phyloP scores from a whole-genome alignment of 2,888 invertebrate genomes.

The Polietes domitor region DNA sequence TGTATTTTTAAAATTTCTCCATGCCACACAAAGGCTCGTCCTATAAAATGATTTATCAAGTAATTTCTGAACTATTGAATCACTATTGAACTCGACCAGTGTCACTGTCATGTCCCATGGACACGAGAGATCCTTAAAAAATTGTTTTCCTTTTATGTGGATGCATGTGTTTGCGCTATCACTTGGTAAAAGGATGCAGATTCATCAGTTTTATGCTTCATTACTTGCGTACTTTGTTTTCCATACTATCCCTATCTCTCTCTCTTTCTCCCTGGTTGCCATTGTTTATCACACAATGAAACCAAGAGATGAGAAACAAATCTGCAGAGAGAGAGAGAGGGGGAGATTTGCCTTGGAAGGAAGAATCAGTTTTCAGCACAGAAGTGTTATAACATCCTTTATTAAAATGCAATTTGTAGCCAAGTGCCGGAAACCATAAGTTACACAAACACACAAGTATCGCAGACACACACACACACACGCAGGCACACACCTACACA shows the following conservation, averaged over 20 bases:
- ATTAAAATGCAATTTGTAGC: constrained; percentile 63
- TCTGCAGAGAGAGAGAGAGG: background rate
- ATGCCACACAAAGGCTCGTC: no score
- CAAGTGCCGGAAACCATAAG: constrained; percentile 66
- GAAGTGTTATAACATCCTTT: constrained; percentile 60
- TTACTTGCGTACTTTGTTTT: background rate
- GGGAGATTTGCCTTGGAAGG: background rate
- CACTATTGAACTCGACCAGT: background rate
- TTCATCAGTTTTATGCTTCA: constrained; percentile 22
- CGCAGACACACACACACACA: constrained; percentile 3
- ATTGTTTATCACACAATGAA: background rate
- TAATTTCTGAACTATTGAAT: constrained; percentile 18
- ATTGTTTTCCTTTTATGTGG: background rate
- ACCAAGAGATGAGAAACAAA: background rate
- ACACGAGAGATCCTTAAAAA: constrained; percentile 14
- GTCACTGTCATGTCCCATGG: constrained; percentile 2
- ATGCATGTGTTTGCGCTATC: background rate
- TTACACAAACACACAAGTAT: constrained; percentile 50
- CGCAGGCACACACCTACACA: background rate
- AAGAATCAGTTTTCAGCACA: constrained; percentile 51
- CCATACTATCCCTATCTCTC: background rate
- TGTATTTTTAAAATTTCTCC: no score
- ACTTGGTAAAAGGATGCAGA: background rate
- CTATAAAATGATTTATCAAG: constrained; percentile 10
- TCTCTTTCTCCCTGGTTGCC: background rate